Evolutionary conservation across 2,888 invertebrate species (phyloP).

Genomic region (Eilema sororculum): DNA sequence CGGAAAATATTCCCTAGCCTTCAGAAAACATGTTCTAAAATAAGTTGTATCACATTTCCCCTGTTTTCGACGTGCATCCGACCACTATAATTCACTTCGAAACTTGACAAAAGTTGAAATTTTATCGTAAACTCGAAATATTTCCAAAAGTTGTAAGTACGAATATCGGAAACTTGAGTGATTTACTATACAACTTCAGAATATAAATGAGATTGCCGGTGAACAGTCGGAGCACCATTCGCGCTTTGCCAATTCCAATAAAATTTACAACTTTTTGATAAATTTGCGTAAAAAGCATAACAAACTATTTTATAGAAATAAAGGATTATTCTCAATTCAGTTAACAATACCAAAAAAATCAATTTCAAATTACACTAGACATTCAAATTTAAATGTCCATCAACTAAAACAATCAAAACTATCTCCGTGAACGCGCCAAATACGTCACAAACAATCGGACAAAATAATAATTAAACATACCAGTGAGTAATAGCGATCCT

Average conservation of each 20-base stretch:
- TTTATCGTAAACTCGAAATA: slow-evolving; percentile 74
- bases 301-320: not conserved
- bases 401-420: slow-evolving; percentile 37
- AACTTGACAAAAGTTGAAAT: slow-evolving; percentile 74
- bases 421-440: slow-evolving; percentile 39
- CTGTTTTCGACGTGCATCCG: slow-evolving; percentile 52
- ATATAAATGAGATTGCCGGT: slow-evolving; percentile 52
- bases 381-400: slow-evolving; percentile 26
- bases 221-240: slow-evolving; percentile 44
- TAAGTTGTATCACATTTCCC: slow-evolving; percentile 28
- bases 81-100: slow-evolving; percentile 67
- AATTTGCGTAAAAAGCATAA: not conserved
- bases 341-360: not conserved
- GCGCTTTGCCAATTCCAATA: slow-evolving; percentile 46
- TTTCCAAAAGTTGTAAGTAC: slow-evolving; percentile 56
- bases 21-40: slow-evolving; percentile 28
- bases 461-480: slow-evolving; percentile 60
- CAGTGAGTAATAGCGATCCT: slow-evolving; percentile 57
- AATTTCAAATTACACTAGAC: slow-evolving; percentile 9
- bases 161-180: slow-evolving; percentile 66
- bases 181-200: slow-evolving; percentile 69
- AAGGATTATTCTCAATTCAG: not conserved
- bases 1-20: slow-evolving; percentile 30
- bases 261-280: slow-evolving; percentile 32
- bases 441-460: slow-evolving; percentile 51